Percentiles rank a stretch among this genome's conserved stretches.
Conservation (phyloP, 2,113 vertebrate species). For the Ictalurus punctatus region DNA sequence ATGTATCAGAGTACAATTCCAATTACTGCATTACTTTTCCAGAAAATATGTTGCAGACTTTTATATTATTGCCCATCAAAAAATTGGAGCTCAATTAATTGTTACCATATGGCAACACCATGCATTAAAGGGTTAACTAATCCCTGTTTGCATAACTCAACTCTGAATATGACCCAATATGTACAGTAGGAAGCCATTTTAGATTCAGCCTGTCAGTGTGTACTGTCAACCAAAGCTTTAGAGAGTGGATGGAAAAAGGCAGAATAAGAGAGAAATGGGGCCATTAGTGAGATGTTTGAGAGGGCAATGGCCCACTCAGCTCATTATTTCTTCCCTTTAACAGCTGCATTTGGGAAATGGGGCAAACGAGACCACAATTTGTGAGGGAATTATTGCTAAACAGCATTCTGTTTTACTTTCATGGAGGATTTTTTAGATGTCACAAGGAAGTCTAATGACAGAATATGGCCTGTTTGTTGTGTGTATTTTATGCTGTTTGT, state of each 20-base stretch:
- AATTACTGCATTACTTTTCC: too few relatives aligned
- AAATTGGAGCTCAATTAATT: too few relatives aligned
- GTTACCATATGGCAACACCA: too few relatives aligned
- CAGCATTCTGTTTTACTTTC: neutral
- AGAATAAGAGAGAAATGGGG: neutral
- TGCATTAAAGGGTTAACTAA: neutral
- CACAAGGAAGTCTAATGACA: neutral
- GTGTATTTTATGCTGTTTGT: neutral
- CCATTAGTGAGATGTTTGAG: neutral
- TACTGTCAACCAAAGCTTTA: neutral
- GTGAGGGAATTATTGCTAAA: neutral
- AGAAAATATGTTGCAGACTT: too few relatives aligned
- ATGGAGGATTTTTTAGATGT: neutral
- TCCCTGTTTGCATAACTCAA: neutral
- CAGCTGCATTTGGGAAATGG: constrained; percentile 12
- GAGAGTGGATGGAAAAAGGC: neutral
- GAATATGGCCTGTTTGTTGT: neutral
- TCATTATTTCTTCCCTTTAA: constrained; percentile 3
- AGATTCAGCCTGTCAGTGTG: neutral
- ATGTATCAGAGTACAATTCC: too few relatives aligned
- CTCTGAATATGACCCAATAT: neutral
- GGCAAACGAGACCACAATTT: neutral
- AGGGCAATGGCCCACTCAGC: constrained; percentile 6
- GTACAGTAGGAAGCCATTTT: neutral
- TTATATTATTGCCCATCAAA: too few relatives aligned